Evolutionary conservation across 2,797 vertebrate genomes (phyloP), one percentile per base, ranked within the genome.

Genomic region (Muscicapa striata): DNA sequence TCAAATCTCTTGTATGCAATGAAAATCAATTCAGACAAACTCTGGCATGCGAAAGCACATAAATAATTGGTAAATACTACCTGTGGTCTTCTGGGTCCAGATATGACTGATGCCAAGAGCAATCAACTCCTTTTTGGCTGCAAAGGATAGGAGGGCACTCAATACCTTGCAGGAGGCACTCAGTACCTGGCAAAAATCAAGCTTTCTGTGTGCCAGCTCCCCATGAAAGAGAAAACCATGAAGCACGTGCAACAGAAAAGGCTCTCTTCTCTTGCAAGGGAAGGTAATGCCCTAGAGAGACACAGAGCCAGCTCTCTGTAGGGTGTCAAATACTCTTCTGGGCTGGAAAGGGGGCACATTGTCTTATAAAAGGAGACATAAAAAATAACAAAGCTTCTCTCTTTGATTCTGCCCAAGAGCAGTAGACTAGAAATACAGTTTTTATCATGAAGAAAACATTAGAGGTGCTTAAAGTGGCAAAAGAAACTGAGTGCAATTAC

Each of bases 91-190:
- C 89, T 88, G 94, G 40, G 85, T 95, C 95, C 95, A 96, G 80
- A 92, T 96, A 10, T 96, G 95, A 55, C 89, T 84, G 94, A 94
- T 96, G 93, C 94, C 95, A 97, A 96, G 87, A 95, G 87, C 87
- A 95, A 96, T 96, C 94, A 96, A 92, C 63, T 96, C 95, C 91
- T 91, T 96, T 93, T 96, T 96, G 93, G 91, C 94, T 90, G 94
- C 67, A 93, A 96, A 93, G 90, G 90, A 95, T 26, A 96, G 95
- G 86, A 96, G 67, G 93, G 84, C 72, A 95, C 90, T 96, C 90
- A 97, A 70, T 87, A 92, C 92, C 78, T 94, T 67, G 64, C 89
- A 91, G 89, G 93, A 90, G 67, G 93, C 93, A 67, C 77, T 90
- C 52, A 40, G 70, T 46, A 90, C 61, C 85, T 96, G 95, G 95